A percentile compares a stretch with the other conserved stretches of the same genome.
phyloP scores from a whole-genome alignment of 2,888 invertebrate genomes.

The Caenorhabditis sinica region DNA sequence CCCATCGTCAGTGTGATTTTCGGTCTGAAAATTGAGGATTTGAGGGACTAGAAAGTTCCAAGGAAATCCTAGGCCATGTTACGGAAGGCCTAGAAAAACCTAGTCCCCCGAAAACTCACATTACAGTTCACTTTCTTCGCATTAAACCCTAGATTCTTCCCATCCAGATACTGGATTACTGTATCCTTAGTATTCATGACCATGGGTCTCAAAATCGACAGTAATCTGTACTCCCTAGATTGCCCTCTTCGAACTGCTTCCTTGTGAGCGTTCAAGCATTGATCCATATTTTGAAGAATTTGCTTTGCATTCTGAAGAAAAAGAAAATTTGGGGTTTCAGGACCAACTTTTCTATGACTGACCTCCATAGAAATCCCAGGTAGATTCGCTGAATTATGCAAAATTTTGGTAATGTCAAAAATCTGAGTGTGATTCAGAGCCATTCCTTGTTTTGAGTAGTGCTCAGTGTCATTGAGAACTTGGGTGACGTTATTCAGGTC shows the following conservation, averaged over 20 bases:
- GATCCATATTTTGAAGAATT: conserved; percentile 60
- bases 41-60: not conserved
- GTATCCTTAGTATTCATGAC: conserved; percentile 51
- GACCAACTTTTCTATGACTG: not conserved
- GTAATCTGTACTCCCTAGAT: conserved; percentile 6
- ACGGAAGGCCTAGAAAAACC: not conserved
- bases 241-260: conserved; percentile 30
- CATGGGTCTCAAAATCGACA: conserved; percentile 42
- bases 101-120: conserved; percentile 15
- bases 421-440: conserved; percentile 56
- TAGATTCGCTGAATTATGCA: conserved; percentile 54
- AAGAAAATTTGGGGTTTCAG: not conserved
- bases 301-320: conserved; percentile 50
- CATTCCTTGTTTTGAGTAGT: conserved; percentile 33
- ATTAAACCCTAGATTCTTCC: conserved; percentile 59
- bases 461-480: conserved; percentile 52
- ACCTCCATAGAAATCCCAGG: conserved; percentile 40
- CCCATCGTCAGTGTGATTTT: conserved; percentile 55
- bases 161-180: conserved; percentile 48
- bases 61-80: not conserved
- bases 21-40: not conserved
- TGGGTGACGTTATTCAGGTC: conserved; percentile 48
- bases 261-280: conserved; percentile 42
- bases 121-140: conserved; percentile 54
- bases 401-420: conserved; percentile 49